Percentiles rank a stretch among this genome's conserved stretches.
Conservation (phyloP, 2,888 invertebrate species). For the Copidosoma aretas region DNA sequence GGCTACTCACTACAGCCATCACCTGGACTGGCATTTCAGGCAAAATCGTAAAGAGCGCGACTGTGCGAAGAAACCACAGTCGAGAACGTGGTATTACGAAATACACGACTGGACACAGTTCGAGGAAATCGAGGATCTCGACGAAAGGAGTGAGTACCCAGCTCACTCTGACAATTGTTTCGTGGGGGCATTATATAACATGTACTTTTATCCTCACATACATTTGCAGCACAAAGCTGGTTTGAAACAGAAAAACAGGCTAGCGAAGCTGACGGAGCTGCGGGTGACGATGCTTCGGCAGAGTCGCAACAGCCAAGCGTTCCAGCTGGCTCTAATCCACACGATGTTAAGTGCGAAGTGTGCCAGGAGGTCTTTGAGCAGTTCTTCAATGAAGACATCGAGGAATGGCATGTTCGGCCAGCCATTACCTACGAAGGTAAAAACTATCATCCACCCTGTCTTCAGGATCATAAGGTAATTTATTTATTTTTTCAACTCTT, state of each 20-base stretch:
- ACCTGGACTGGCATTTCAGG: slow-evolving; percentile 98
- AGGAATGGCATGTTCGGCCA: slow-evolving; percentile 94
- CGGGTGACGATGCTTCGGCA: slow-evolving; percentile 66
- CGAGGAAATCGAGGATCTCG: slow-evolving; percentile 90
- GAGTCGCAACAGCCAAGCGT: slow-evolving; percentile 62
- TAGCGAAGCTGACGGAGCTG: slow-evolving; percentile 66
- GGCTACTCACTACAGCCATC: slow-evolving; percentile 89
- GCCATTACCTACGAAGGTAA: slow-evolving; percentile 78
- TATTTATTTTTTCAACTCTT: background rate
- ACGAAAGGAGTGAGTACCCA: slow-evolving; percentile 74
- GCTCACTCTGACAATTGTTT: no score
- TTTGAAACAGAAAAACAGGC: slow-evolving; percentile 77
- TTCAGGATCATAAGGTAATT: slow-evolving; percentile 81
- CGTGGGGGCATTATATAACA: no score
- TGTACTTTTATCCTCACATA: no score
- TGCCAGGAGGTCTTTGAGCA: slow-evolving; percentile 38
- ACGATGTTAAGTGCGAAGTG: slow-evolving; percentile 32
- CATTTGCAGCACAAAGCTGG: slow-evolving; percentile 78
- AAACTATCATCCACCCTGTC: slow-evolving; percentile 89
- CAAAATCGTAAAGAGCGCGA: slow-evolving; percentile 90
- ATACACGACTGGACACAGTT: slow-evolving; percentile 92
- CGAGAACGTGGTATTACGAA: slow-evolving; percentile 89
- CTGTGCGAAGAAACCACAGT: slow-evolving; percentile 81
- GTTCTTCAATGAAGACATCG: slow-evolving; percentile 61
- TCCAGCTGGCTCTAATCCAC: slow-evolving; percentile 20